Evolutionary conservation across 2,888 invertebrate genomes (phyloP).

Genomic region (Helobdella robusta): DNA sequence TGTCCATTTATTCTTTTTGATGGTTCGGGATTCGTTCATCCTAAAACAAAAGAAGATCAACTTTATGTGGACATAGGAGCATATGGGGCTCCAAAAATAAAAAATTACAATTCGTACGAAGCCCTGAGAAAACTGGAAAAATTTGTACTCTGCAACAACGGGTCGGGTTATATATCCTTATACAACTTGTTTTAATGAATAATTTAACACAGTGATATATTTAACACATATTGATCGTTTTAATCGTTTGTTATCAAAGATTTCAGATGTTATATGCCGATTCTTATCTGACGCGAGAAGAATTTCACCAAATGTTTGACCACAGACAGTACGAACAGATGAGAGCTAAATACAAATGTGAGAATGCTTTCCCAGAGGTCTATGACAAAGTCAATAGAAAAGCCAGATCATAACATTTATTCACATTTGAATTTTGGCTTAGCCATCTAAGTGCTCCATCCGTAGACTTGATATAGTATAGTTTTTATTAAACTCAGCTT

Average conservation of each 20-base stretch:
- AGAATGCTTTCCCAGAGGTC: slow-evolving; percentile 67
- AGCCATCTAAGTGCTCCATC: too few relatives aligned
- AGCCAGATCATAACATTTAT: slow-evolving; percentile 38
- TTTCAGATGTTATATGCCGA: slow-evolving; percentile 79
- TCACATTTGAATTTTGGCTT: neutral
- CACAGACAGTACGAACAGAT: slow-evolving; percentile 64
- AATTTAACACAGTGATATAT: too few relatives aligned
- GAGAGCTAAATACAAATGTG: slow-evolving; percentile 57
- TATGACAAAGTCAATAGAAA: slow-evolving; percentile 60
- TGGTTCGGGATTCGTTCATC: slow-evolving; percentile 64
- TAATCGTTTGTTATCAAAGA: slow-evolving; percentile 44
- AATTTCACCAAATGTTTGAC: slow-evolving; percentile 72
- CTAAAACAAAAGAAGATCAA: slow-evolving; percentile 52
- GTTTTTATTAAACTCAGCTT: too few relatives aligned
- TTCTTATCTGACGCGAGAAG: slow-evolving; percentile 63
- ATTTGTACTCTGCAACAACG: slow-evolving; percentile 61
- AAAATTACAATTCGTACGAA: slow-evolving; percentile 57
- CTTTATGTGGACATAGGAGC: slow-evolving; percentile 73
- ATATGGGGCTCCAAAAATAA: slow-evolving; percentile 64
- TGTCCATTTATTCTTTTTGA: slow-evolving; percentile 67
- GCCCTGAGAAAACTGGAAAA: slow-evolving; percentile 63
- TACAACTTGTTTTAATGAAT: too few relatives aligned
- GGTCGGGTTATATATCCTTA: too few relatives aligned
- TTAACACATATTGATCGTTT: neutral
- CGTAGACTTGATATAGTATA: too few relatives aligned